phyloP scores from a whole-genome alignment of 2,888 invertebrate genomes.

The Nomada ferruginata region DNA sequence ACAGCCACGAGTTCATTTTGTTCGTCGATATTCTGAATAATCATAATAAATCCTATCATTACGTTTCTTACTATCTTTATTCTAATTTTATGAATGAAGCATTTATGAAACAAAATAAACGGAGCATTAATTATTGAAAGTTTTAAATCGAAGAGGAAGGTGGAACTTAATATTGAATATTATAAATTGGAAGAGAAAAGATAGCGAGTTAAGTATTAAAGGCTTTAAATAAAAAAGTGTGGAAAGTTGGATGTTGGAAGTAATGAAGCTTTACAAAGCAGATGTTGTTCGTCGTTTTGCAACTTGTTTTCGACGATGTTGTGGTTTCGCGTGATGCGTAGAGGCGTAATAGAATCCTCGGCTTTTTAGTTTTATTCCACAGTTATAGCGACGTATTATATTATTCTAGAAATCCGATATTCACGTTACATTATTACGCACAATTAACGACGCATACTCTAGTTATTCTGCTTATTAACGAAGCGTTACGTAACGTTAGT shows the following conservation, averaged over 20 bases:
- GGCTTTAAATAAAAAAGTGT: no score
- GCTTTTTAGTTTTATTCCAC: background rate
- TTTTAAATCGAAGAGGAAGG: no score
- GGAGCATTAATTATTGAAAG: no score
- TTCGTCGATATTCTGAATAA: no score
- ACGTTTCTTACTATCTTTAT: no score
- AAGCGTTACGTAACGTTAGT: conserved; percentile 1
- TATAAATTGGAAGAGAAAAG: no score
- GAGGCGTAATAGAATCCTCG: background rate
- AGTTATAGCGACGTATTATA: conserved; percentile 9
- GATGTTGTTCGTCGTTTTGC: background rate
- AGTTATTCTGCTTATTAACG: background rate
- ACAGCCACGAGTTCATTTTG: no score
- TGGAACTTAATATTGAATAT: no score
- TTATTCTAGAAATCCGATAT: conserved; percentile 6
- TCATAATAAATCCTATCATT: no score
- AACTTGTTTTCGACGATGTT: background rate
- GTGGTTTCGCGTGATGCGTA: background rate
- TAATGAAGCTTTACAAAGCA: background rate
- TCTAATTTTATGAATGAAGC: no score
- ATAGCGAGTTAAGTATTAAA: no score
- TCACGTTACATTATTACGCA: background rate
- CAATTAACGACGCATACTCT: conserved; percentile 4
- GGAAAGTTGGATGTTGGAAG: background rate
- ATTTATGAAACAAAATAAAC: no score